A percentile compares a stretch with the other conserved stretches of the same genome.
These are phyloP conservation scores for Arizona elegans DNA, from an alignment of 2,113 vertebrate genomes.

Conservation along the genomic window DNA sequence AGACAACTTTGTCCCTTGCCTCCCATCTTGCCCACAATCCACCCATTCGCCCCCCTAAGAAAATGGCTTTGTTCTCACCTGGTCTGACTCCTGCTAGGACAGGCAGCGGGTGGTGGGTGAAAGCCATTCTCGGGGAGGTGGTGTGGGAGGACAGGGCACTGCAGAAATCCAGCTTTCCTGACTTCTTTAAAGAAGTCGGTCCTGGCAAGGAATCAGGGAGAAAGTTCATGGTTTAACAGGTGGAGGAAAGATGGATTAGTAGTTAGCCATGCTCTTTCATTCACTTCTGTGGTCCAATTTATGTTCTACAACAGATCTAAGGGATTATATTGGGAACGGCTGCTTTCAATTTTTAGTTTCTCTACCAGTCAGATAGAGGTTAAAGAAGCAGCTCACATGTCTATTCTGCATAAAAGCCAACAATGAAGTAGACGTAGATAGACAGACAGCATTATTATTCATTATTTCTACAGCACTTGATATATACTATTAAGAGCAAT, in stretches of 20 bases:
- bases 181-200: slow-evolving; percentile 96
- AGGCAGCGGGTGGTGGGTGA: slow-evolving; percentile 95
- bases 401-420: neutral
- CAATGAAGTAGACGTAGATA: neutral
- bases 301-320: slow-evolving; percentile 12
- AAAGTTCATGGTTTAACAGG: slow-evolving; percentile 58
- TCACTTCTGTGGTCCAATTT: neutral
- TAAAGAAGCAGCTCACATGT: neutral
- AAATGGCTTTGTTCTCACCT: slow-evolving; percentile 81
- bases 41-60: slow-evolving; percentile 25
- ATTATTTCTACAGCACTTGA: neutral
- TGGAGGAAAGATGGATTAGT: slow-evolving; percentile 39
- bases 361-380: neutral
- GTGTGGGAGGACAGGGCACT: slow-evolving; percentile 90
- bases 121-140: slow-evolving; percentile 93
- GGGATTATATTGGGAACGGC: neutral
- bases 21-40: slow-evolving; percentile 12
- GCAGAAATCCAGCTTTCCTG: slow-evolving; percentile 94
- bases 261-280: slow-evolving; percentile 2
- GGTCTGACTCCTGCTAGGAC: slow-evolving; percentile 97
- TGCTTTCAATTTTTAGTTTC: neutral
- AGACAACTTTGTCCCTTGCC: slow-evolving; percentile 14
- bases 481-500: neutral
- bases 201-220: slow-evolving; percentile 88
- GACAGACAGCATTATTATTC: neutral